Evolutionary conservation across 2,888 invertebrate species (phyloP).

Genomic region (Prosopocoilus inquinatus): DNA sequence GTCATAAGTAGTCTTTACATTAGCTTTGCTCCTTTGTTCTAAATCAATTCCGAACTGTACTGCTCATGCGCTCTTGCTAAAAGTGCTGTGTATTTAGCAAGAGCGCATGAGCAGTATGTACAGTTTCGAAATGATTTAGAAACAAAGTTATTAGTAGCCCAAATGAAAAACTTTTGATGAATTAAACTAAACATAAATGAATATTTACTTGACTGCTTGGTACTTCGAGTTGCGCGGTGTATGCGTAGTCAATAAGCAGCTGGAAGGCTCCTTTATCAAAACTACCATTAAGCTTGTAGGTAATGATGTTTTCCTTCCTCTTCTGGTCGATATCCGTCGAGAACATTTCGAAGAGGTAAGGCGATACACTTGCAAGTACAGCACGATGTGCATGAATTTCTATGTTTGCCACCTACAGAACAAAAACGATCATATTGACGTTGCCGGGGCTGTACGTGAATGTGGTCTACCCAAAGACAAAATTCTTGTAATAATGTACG

Average conservation of each 20-base stretch:
- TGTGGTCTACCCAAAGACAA: no score
- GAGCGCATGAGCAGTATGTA: no score
- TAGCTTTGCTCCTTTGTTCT: no score
- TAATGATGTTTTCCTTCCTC: slow-evolving; percentile 52
- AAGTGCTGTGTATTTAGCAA: no score
- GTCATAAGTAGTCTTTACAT: no score
- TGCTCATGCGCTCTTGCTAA: no score
- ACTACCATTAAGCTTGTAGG: slow-evolving; percentile 63
- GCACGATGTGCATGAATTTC: slow-evolving; percentile 78
- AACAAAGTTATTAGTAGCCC: no score
- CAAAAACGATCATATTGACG: slow-evolving; percentile 6
- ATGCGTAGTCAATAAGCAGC: slow-evolving; percentile 77
- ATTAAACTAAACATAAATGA: no score
- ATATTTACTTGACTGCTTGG: slow-evolving; percentile 50
- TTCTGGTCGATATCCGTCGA: slow-evolving; percentile 56
- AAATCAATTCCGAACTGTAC: no score
- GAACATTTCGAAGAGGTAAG: slow-evolving; percentile 74
- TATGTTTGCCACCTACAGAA: slow-evolving; percentile 60
- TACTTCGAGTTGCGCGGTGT: slow-evolving; percentile 67
- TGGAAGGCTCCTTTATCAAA: slow-evolving; percentile 69
- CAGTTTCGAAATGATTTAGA: no score
- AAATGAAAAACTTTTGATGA: no score
- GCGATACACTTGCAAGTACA: slow-evolving; percentile 75
- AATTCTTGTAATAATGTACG: no score
- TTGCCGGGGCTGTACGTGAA: background rate